Evolutionary conservation across 30 jellyfish, hydroid and myxozoan species (phyloP).

Genomic region (Turritopsis dohrnii): DNA sequence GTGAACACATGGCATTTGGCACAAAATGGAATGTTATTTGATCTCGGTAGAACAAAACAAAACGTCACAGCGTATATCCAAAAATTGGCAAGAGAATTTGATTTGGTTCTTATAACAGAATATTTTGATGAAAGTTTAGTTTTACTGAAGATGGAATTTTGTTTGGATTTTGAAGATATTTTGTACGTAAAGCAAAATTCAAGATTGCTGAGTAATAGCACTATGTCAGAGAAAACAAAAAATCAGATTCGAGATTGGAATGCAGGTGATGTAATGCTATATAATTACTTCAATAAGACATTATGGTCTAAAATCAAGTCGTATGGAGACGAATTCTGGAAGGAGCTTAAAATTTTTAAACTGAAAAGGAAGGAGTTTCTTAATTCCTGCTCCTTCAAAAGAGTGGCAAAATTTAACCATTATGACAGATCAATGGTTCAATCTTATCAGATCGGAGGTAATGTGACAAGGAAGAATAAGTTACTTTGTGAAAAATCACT

Average conservation of each 20-base stretch:
- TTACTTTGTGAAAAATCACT: background rate
- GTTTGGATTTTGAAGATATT: slow-evolving; percentile 85
- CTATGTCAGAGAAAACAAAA: slow-evolving; percentile 23
- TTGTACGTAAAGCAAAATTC: slow-evolving; percentile 75
- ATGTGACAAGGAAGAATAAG: background rate
- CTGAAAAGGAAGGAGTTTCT: background rate
- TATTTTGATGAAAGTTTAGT: slow-evolving; percentile 92
- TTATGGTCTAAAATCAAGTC: slow-evolving; percentile 60
- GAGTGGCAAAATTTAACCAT: background rate
- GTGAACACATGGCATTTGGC: slow-evolving; percentile 59
- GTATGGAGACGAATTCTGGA: slow-evolving; percentile 73
- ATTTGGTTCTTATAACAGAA: slow-evolving; percentile 67
- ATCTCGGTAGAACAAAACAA: slow-evolving; percentile 45
- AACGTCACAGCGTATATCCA: slow-evolving; percentile 30
- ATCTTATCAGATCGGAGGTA: background rate
- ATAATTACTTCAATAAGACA: slow-evolving; percentile 58
- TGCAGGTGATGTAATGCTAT: slow-evolving; percentile 61
- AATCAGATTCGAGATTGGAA: slow-evolving; percentile 56
- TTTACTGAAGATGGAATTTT: slow-evolving; percentile 52
- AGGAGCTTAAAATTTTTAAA: slow-evolving; percentile 16
- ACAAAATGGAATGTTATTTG: slow-evolving; percentile 92
- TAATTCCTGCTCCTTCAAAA: background rate
- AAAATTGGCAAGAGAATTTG: slow-evolving; percentile 65
- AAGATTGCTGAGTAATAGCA: slow-evolving; percentile 40
- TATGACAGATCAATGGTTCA: background rate